These are phyloP conservation scores for Chelidonichthys spinosus DNA, from an alignment of 2,797 vertebrate genomes.

Conservation along the genomic window DNA sequence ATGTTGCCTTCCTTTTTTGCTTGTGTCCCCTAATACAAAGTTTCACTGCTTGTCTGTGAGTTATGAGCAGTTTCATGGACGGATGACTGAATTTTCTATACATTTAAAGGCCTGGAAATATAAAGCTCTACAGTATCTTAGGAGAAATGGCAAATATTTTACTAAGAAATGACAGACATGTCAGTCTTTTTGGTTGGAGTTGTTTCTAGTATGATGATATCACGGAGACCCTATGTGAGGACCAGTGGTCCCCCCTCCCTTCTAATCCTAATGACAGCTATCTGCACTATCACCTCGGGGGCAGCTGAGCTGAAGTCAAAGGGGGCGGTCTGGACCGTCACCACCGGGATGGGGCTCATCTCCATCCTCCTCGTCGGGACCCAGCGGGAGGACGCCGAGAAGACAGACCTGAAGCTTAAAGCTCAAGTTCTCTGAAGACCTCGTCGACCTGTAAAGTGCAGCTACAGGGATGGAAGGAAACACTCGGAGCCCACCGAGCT, in stretches of 20 bases:
- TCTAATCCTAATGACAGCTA: conserved; percentile 92
- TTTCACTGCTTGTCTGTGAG: not conserved
- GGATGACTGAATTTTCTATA: not conserved
- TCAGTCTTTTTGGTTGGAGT: no score
- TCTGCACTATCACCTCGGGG: conserved; percentile 95
- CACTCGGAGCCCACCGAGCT: conserved; percentile 19
- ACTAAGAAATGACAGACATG: not conserved
- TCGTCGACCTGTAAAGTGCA: not conserved
- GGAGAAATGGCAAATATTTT: no score
- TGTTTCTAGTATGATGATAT: not conserved
- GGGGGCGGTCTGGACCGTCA: conserved; percentile 93
- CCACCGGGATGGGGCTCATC: conserved; percentile 93
- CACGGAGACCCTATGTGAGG: not conserved
- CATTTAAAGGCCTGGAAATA: not conserved
- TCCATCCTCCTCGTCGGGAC: conserved; percentile 86
- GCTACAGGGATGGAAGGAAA: conserved; percentile 22
- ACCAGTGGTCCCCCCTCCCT: not conserved
- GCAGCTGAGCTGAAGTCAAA: conserved; percentile 94
- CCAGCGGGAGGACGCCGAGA: not conserved
- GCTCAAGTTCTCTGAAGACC: not conserved
- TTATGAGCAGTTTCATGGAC: not conserved
- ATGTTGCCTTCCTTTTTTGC: not conserved
- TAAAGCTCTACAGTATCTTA: not conserved
- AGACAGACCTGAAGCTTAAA: no score
- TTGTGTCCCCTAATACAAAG: not conserved